A percentile compares a stretch with the other conserved stretches of the same genome.
Evolutionary conservation across 2,113 vertebrate species (phyloP).

Genomic region (Bagarius yarrelli): DNA sequence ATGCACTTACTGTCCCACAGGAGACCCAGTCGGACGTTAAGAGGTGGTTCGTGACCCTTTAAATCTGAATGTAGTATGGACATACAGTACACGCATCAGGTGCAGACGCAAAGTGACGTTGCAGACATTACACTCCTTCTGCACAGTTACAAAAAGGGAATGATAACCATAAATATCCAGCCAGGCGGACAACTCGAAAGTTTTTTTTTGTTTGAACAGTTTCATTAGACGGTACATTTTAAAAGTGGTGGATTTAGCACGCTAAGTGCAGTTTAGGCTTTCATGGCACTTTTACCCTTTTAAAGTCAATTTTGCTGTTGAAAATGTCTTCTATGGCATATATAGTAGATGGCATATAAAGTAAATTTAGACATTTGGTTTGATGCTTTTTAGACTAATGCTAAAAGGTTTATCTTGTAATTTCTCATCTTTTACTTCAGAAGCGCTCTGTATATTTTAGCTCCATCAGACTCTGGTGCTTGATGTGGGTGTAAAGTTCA

Average conservation of each 20-base stretch:
- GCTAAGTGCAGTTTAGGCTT: neutral
- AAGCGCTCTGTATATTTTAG: constrained; percentile 4
- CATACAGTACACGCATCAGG: neutral
- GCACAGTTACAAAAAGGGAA: neutral
- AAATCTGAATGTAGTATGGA: neutral
- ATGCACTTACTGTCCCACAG: too few species aligned
- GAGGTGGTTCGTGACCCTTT: neutral
- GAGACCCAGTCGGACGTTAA: neutral
- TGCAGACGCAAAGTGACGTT: neutral
- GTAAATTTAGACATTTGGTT: constrained; percentile 8
- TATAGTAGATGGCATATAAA: neutral
- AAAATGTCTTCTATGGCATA: constrained; percentile 12
- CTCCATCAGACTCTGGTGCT: constrained; percentile 43
- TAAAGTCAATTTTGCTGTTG: constrained; percentile 17
- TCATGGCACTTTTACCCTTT: constrained; percentile 8
- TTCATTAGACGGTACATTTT: neutral
- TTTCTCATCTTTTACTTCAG: constrained; percentile 22
- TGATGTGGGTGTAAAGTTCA: constrained; percentile 59
- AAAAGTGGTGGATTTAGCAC: neutral
- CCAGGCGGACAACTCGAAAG: neutral
- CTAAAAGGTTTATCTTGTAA: constrained; percentile 2
- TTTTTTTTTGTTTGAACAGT: neutral
- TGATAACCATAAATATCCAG: neutral
- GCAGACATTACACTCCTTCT: neutral
- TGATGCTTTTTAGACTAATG: constrained; percentile 2